Evolutionary conservation across 2,113 vertebrate species (phyloP), one percentile per base, ranked within the genome.

Genomic region (Himantopus leucocephalus): DNA sequence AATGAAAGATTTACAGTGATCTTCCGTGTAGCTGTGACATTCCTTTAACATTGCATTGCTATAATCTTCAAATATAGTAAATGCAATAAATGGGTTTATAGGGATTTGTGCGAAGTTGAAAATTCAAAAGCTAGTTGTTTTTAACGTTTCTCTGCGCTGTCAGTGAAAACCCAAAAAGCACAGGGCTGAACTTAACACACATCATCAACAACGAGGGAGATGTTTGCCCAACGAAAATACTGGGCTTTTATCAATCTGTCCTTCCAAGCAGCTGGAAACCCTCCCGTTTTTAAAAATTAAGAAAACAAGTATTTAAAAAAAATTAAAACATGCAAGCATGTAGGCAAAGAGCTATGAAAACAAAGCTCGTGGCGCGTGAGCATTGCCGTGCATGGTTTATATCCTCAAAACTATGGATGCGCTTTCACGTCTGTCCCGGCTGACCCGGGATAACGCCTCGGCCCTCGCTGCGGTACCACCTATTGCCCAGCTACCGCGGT

Each of bases 31-130:
- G 81, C 70, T 85, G 24, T 92, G 92, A 96, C 81, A 91, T 94
- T 90, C 91, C 91, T 94, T 73, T 96, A 96, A 93, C 87, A 94
- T 87, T 96, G 81, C 71, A 55, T 55, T 73, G 67, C 84, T 96
- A 71, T 85, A 85, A 95, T 94, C 58, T 94, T 95, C 80, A 81
- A 76, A 78, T 88, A 90, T 11, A 89, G 48, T 68, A 87, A 74
- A 88, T 64, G 68, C 30, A 85, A 56, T 81, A 92, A 90, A 91
- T 62, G 70, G 73, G 30, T 60, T 96, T 95, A 85, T 30, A 82
- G 60, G 73, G 76, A 95, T 94, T 91, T 92, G 24, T 75, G 41
- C 82, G 80, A 91, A 95, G 48, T 94, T 92, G 82, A 85, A 91
- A 95, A 92, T 90, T 79, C 77, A 85, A 80, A 92, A 78, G 43